These are phyloP conservation scores for Gasterosteus aculeatus DNA, from an alignment of 2,113 vertebrate genomes.

Conservation along the genomic window DNA sequence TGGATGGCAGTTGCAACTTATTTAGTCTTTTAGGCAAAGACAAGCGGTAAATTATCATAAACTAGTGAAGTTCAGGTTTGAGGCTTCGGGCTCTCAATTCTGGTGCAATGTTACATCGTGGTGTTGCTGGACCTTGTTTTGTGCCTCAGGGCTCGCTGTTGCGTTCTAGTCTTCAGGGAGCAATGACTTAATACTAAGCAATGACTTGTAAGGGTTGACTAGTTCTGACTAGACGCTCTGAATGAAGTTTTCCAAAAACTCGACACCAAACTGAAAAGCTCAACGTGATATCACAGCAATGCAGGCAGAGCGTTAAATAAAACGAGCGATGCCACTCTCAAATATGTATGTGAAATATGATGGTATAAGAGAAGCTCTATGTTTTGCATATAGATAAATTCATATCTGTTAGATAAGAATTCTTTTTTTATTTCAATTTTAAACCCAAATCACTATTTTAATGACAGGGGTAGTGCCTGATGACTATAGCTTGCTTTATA, in stretches of 20 bases:
- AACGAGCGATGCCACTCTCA: too few relatives aligned
- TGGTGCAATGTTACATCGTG: conserved; percentile 27
- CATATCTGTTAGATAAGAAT: background rate
- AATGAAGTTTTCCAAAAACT: conserved; percentile 26
- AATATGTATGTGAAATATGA: too few relatives aligned
- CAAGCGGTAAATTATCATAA: background rate
- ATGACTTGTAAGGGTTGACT: conserved; percentile 34
- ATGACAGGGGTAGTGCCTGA: too few relatives aligned
- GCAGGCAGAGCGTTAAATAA: background rate
- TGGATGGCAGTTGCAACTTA: background rate
- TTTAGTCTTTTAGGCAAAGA: background rate
- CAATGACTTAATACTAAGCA: conserved; percentile 56
- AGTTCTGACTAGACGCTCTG: background rate
- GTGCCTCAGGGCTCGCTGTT: conserved; percentile 10
- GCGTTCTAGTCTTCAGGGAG: conserved; percentile 23
- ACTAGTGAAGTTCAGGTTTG: background rate
- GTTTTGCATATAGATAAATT: too few relatives aligned
- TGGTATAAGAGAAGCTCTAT: too few relatives aligned
- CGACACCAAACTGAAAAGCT: background rate
- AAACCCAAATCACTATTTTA: too few relatives aligned
- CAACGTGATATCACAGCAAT: background rate
- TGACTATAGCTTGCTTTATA: background rate
- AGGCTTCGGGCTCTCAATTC: conserved; percentile 6
- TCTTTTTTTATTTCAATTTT: too few relatives aligned
- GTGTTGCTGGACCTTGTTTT: conserved; percentile 32